Evolutionary conservation across 2,888 invertebrate genomes (phyloP), one percentile per base, ranked within the genome.

Genomic region (Mesodorylaimus sp.): DNA sequence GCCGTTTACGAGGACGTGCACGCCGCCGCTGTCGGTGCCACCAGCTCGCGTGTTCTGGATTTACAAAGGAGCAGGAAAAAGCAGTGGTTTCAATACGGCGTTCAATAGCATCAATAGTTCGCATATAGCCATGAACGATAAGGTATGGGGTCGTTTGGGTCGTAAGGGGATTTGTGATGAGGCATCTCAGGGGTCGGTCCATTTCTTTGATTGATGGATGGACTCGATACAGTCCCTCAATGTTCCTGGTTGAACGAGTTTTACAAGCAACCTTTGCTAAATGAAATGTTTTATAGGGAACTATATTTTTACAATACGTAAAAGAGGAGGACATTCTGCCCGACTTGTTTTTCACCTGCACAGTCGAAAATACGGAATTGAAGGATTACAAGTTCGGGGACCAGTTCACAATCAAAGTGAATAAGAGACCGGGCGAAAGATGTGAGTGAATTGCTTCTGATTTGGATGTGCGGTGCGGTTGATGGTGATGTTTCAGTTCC

Each of bases 301-400:
- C 62, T 43, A 57, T 65, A 48, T 65, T 60, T 58, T 65, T 65
- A 55, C 64, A 65, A 52, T 58, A 58, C 57, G 64, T 65, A 45
- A 26, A 47, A 7, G 58, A 58, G 50, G 56, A 56, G 42, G 64
- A 64, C 59, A 59, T 61, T 52, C 58, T 60, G 59, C 54, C 57
- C 19, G 41, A 49, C 44, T 57, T 57, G 29, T 60, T 57, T 55
- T 65, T 61, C 56, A 62, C 65, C 24, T 65, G 65, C 53, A 59
- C 61, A 5, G 65, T 63, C n/a, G 63, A 65, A 54, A 66, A 66
- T 52, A 55, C 56, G 19, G 58, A 61, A 53, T 55, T 66, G 51
- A 60, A 63, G 52, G 65, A 65, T 48, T 66, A 65, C 58, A 66
- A 65, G 52, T 66, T 65, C 48, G 64, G 64, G 37, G 55, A 57